Evolutionary conservation across 2,888 invertebrate species (phyloP).

Genomic region (Pediacus dermestoides): DNA sequence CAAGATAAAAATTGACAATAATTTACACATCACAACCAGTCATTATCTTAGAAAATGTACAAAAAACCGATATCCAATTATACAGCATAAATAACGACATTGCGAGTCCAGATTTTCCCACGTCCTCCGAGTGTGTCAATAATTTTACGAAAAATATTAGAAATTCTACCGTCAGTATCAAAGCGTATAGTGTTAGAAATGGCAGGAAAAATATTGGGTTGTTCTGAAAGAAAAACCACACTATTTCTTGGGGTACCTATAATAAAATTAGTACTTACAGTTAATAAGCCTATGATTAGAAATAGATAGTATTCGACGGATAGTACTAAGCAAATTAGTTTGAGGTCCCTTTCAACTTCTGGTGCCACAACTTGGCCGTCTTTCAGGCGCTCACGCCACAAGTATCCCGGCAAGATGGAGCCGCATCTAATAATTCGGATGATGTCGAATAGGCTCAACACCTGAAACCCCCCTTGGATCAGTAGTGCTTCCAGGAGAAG

Average conservation of each 20-base stretch:
- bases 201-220: constrained; percentile 43
- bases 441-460: constrained; percentile 42
- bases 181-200: constrained; percentile 40
- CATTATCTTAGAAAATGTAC: constrained; percentile 38
- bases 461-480: no score
- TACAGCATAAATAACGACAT: constrained; percentile 42
- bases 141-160: constrained; percentile 35
- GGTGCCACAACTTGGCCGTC: constrained; percentile 35
- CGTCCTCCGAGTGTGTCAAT: constrained; percentile 35
- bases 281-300: constrained; percentile 39
- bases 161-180: constrained; percentile 42
- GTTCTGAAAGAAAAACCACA: constrained; percentile 33
- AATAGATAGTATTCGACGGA: constrained; percentile 44
- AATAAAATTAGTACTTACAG: constrained; percentile 32
- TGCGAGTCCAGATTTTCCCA: constrained; percentile 36
- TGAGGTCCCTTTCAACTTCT: constrained; percentile 43
- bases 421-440: constrained; percentile 41
- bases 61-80: constrained; percentile 45
- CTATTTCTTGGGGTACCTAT: neutral
- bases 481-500: no score
- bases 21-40: constrained; percentile 37
- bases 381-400: constrained; percentile 36
- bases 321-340: constrained; percentile 43
- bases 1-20: no score
- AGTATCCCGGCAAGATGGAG: constrained; percentile 33